These are phyloP conservation scores for Coleophora flavipennella DNA, from an alignment of 2,888 invertebrate genomes.

Conservation along the genomic window DNA sequence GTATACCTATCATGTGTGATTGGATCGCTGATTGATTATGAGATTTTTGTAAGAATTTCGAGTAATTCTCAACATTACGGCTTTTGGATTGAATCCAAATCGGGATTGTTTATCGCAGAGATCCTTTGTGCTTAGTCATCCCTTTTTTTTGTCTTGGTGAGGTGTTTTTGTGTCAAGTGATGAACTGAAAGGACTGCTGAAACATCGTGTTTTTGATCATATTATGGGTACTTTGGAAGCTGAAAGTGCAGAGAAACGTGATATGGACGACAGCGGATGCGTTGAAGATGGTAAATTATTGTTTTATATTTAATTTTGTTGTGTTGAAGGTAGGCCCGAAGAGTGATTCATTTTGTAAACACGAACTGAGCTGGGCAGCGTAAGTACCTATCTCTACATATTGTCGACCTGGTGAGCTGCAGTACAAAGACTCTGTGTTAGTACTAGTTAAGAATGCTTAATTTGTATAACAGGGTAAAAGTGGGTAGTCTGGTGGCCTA, in stretches of 20 bases:
- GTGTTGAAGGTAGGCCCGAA: too few species aligned
- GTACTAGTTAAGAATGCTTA: too few species aligned
- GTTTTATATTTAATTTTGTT: too few species aligned
- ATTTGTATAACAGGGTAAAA: too few species aligned
- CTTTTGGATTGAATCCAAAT: constrained; percentile 43
- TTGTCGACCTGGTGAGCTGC: too few species aligned
- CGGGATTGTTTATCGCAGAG: constrained; percentile 28
- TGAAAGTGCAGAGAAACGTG: constrained; percentile 27
- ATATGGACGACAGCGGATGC: constrained; percentile 43
- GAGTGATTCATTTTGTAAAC: too few species aligned
- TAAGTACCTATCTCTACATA: too few species aligned
- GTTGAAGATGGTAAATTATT: constrained; percentile 36
- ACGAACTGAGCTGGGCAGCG: too few species aligned
- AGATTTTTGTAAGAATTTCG: neutral
- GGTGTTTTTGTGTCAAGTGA: constrained; percentile 17
- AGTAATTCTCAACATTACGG: too few species aligned
- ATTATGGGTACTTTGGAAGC: constrained; percentile 40
- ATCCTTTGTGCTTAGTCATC: constrained; percentile 19
- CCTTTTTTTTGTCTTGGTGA: constrained; percentile 29
- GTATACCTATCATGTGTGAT: too few species aligned
- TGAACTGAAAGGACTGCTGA: constrained; percentile 3
- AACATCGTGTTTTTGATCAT: neutral
- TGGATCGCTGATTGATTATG: neutral
- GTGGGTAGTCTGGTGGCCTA: too few species aligned
- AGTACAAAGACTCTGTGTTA: too few species aligned